These are phyloP conservation scores for Dendronephthya gigantea DNA, from an alignment of 64 coral and sea anemone genomes.

Conservation along the genomic window DNA sequence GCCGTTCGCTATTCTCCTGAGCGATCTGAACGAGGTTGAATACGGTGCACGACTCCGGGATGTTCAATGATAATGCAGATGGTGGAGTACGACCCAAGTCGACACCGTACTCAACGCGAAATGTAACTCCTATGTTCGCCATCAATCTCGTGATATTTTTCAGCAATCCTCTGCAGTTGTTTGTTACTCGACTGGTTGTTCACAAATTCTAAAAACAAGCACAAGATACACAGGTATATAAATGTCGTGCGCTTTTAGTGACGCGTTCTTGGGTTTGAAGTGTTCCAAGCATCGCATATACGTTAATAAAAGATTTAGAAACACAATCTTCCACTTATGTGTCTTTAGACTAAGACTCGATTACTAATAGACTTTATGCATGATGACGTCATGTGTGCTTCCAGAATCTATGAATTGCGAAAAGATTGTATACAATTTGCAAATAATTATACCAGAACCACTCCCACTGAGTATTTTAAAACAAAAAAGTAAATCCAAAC, in stretches of 20 bases:
- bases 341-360: too few relatives aligned
- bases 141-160: neutral
- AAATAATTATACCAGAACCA: too few relatives aligned
- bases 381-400: too few relatives aligned
- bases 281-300: neutral
- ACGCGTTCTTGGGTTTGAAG: neutral
- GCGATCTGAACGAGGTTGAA: slow-evolving; percentile 2
- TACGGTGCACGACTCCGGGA: neutral
- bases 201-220: neutral
- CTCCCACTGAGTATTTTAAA: too few relatives aligned
- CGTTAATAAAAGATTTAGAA: too few relatives aligned
- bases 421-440: too few relatives aligned
- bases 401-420: too few relatives aligned
- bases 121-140: slow-evolving; percentile 5
- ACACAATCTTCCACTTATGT: too few relatives aligned
- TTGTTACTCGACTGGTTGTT: neutral
- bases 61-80: neutral
- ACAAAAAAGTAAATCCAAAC: too few relatives aligned
- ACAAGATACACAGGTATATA: neutral
- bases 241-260: too few relatives aligned
- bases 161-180: neutral
- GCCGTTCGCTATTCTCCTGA: neutral
- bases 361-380: too few relatives aligned
- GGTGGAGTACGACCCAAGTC: slow-evolving; percentile 6
- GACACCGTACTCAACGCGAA: neutral